Evolutionary conservation across 2,888 invertebrate species (phyloP), one percentile per base, ranked within the genome.

Genomic region (Morpho helenor): DNA sequence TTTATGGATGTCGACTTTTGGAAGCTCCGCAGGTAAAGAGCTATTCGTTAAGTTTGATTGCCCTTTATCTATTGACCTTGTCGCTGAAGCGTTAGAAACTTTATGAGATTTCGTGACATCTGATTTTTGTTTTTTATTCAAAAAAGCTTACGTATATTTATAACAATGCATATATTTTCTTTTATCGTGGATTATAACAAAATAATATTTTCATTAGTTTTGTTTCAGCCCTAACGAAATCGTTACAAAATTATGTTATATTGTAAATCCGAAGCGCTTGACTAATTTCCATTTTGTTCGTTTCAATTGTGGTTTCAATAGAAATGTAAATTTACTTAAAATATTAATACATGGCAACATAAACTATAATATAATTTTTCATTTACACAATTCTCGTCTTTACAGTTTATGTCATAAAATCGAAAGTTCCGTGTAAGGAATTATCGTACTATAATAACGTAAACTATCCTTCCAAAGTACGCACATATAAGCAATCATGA

Each of bases 401-500:
- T 67, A 68, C 54, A 1, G 0, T 47, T 7, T 8, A 48, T 4
- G 7, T 0, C 4, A 64, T 69, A 75, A 68, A 67, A 66, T 53
- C 55, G 31, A 67, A 62, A 66, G 61, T 70, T 53, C 63, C 47
- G 31, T 68, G 64, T 57, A 62, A 43, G 53, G 42, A 44, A 50
- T 31, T 31, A 31, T 31, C 31, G 31, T 31, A 31, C 31, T 1
- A n/a, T n/a, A n/a, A n/a, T n/a, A n/a, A n/a, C n/a, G n/a, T n/a
- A 5, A 31, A 31, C 31, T 64, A 67, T 68, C 48, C 57, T 54
- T 54, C 57, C 59, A 45, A 43, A 60, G 62, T 60, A 67, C 73
- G 68, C 68, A 66, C 68, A 69, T 72, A 73, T 73, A 79, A 72
- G 74, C 78, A 77, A 79, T 79, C 79, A 76, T 73, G 63, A 59